Evolutionary conservation across 2,113 vertebrate genomes (phyloP).

Genomic region (Platichthys stellatus): DNA sequence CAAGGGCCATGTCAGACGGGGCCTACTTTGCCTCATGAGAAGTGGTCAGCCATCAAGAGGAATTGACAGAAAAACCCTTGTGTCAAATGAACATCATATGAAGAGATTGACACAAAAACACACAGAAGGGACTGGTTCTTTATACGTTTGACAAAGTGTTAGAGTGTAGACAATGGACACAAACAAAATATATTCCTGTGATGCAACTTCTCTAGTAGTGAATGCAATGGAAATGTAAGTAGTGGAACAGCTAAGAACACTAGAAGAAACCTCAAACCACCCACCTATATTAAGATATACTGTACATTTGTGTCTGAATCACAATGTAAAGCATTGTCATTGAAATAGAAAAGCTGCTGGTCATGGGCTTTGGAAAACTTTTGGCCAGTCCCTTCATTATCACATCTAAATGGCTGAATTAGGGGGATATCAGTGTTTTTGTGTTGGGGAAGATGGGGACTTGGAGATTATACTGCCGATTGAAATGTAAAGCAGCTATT

Average conservation of each 20-base stretch:
- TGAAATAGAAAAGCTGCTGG: conserved; percentile 8
- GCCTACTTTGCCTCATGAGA: conserved; percentile 52
- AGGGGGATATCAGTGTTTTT: conserved; percentile 70
- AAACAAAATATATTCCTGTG: conserved; percentile 9
- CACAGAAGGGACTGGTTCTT: conserved; percentile 20
- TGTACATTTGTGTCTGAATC: conserved; percentile 5
- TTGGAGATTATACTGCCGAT: conserved; percentile 69
- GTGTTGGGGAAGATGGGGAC: conserved; percentile 66
- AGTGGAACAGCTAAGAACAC: conserved; percentile 30
- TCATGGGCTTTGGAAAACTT: conserved; percentile 23
- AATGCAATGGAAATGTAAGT: conserved; percentile 48
- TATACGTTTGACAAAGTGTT: conserved; percentile 21
- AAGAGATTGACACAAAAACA: conserved; percentile 38
- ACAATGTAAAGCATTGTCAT: conserved; percentile 11
- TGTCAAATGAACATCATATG: conserved; percentile 60
- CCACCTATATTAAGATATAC: conserved; percentile 9
- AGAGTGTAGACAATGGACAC: conserved; percentile 21
- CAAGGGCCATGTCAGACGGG: conserved; percentile 56
- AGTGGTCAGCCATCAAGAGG: conserved; percentile 60
- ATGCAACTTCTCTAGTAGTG: conserved; percentile 32
- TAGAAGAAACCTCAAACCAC: conserved; percentile 4
- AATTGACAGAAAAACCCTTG: conserved; percentile 54
- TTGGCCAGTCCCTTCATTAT: conserved; percentile 50
- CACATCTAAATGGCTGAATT: conserved; percentile 65
- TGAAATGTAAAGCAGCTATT: conserved; percentile 80